These are phyloP conservation scores for Peromyscus leucopus DNA, from an alignment of 2,113 vertebrate species.

Conservation along the genomic window DNA sequence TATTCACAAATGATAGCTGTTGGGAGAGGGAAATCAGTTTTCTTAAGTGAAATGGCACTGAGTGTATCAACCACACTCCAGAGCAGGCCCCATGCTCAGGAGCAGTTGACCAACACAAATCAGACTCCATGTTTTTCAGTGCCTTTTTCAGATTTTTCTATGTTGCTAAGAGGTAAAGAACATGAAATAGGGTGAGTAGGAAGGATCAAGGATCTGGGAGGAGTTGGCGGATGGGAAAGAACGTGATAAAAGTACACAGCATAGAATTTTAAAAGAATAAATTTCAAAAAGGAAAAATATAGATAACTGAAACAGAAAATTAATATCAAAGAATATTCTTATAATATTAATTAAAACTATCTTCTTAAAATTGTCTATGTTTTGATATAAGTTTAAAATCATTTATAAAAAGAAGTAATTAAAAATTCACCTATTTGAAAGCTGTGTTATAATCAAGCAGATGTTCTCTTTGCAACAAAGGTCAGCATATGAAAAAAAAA, in stretches of 20 bases:
- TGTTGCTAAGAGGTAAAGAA: not conserved
- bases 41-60: not conserved
- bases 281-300: not conserved
- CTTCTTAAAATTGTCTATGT: not conserved
- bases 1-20: not conserved
- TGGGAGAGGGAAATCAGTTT: not conserved
- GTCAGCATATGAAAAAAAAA: not conserved
- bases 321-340: not conserved
- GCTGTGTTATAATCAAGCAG: not conserved
- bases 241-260: not conserved
- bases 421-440: not conserved
- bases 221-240: not conserved
- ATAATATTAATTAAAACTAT: constrained; percentile 1
- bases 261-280: not conserved
- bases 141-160: not conserved
- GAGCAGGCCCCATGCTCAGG: not conserved
- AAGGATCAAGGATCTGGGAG: not conserved
- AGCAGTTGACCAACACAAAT: not conserved
- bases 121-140: not conserved
- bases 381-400: not conserved
- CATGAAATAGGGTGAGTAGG: not conserved
- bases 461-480: not conserved
- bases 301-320: not conserved
- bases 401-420: not conserved
- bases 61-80: not conserved